Conservation (phyloP, 2,888 invertebrate genomes). For the Tipula confusa region DNA sequence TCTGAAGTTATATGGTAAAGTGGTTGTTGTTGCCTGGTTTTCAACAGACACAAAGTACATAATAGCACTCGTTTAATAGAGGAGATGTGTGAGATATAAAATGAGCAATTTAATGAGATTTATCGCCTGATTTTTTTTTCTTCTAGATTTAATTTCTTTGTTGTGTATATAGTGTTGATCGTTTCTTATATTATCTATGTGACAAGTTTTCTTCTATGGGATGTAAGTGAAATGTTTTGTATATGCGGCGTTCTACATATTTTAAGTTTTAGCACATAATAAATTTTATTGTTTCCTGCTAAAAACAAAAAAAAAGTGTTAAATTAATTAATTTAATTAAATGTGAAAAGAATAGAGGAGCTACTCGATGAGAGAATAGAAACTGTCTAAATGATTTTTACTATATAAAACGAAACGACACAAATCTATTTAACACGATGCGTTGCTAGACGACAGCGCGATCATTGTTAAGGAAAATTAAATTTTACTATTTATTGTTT, state of each 20-base stretch:
- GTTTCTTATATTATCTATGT: too few species aligned
- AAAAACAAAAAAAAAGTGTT: too few species aligned
- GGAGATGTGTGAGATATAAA: neutral
- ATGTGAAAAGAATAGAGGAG: neutral
- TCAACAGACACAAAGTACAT: neutral
- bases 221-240: too few species aligned
- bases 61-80: neutral
- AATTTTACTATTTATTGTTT: neutral
- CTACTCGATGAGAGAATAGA: neutral
- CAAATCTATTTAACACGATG: neutral
- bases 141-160: neutral
- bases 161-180: neutral
- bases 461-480: neutral
- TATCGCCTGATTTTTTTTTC: neutral
- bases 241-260: neutral
- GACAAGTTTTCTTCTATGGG: too few species aligned
- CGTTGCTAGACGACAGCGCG: neutral
- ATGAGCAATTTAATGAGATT: neutral
- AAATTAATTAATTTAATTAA: neutral
- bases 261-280: neutral
- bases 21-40: neutral
- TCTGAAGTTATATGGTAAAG: neutral
- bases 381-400: neutral
- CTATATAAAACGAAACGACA: neutral
- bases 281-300: neutral